These are phyloP conservation scores for Drosophila nasuta DNA, from an alignment of 1,140 invertebrate genomes.

Conservation along the genomic window DNA sequence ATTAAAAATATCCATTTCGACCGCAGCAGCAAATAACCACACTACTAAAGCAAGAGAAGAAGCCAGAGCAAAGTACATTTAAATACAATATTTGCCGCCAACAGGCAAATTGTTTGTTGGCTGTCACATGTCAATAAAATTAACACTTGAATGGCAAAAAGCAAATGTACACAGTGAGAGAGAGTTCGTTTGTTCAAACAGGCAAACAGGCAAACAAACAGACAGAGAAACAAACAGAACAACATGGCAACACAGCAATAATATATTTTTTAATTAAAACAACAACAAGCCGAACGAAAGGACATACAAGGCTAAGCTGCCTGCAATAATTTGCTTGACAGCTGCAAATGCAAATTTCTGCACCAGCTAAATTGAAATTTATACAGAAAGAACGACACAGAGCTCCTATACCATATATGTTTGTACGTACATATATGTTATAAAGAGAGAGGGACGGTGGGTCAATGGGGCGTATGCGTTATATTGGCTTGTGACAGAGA, in stretches of 20 bases:
- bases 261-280: constrained; percentile 75
- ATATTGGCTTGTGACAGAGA: constrained; percentile 46
- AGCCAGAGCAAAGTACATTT: constrained; percentile 40
- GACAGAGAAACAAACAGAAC: background rate
- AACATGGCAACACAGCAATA: constrained; percentile 21
- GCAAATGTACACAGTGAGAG: constrained; percentile 16
- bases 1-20: constrained; percentile 68
- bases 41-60: constrained; percentile 20
- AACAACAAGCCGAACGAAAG: constrained; percentile 58
- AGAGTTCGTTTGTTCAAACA: background rate
- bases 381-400: constrained; percentile 41
- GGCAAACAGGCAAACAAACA: background rate
- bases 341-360: constrained; percentile 75
- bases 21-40: constrained; percentile 53
- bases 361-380: constrained; percentile 74
- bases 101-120: constrained; percentile 69
- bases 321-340: constrained; percentile 78
- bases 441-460: background rate
- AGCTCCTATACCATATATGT: too few relatives aligned
- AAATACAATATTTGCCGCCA: constrained; percentile 57
- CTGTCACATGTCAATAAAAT: constrained; percentile 82
- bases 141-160: constrained; percentile 70
- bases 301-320: constrained; percentile 42
- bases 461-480: constrained; percentile 27
- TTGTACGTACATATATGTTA: too few relatives aligned